phyloP scores from a whole-genome alignment of 2,113 vertebrate species.

The Bos javanicus region DNA sequence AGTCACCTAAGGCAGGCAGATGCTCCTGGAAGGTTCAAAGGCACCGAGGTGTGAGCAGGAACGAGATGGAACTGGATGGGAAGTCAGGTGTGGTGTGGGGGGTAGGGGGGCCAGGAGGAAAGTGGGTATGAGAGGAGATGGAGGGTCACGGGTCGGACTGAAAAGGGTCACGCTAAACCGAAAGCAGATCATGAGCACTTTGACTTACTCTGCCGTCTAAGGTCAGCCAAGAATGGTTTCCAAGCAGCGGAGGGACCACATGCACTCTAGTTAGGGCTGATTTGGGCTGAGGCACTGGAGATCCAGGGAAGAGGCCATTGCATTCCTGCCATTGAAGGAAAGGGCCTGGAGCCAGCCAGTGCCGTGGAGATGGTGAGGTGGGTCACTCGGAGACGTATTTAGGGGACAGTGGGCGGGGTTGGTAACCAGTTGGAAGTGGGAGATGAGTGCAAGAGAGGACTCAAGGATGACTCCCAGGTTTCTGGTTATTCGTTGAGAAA shows the following conservation, averaged over 20 bases:
- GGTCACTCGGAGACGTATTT: not conserved
- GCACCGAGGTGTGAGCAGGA: conserved; percentile 47
- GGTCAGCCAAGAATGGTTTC: not conserved
- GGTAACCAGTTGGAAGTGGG: not conserved
- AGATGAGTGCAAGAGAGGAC: not conserved
- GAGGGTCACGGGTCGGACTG: too few relatives aligned
- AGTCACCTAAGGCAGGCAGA: not conserved
- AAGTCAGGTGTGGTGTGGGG: not conserved
- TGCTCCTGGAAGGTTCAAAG: not conserved
- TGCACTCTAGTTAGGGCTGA: not conserved
- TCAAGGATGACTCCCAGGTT: not conserved
- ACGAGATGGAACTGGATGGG: not conserved
- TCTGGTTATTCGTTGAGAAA: not conserved
- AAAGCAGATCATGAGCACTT: not conserved
- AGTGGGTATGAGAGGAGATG: not conserved
- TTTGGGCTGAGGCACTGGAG: fast-evolving
- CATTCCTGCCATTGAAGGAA: not conserved
- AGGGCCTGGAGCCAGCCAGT: not conserved
- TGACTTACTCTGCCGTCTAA: not conserved
- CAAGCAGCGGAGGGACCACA: not conserved
- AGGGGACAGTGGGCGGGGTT: not conserved
- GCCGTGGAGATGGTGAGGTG: not conserved
- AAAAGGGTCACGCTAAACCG: not conserved
- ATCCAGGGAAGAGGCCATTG: not conserved
- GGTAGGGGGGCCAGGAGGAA: not conserved